Conservation (phyloP, 2,113 vertebrate genomes). For the Proteles cristata region DNA sequence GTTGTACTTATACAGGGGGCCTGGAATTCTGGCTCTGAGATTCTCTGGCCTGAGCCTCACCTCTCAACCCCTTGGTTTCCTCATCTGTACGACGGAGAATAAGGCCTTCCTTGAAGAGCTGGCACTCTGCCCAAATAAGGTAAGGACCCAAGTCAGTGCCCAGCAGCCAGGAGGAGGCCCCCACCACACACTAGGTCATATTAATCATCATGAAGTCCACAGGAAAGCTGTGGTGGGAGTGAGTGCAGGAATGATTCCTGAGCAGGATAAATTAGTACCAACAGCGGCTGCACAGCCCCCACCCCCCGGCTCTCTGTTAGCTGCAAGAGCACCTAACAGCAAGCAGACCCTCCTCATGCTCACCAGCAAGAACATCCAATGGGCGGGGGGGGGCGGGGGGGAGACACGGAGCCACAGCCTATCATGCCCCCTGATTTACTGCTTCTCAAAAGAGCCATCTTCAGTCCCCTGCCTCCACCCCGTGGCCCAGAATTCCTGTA, state of each 20-base stretch:
- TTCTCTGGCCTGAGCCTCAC: neutral
- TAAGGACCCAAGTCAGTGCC: too few relatives aligned
- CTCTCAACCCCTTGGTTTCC: neutral
- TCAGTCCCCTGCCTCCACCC: neutral
- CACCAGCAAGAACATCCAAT: neutral
- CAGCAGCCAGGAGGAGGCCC: neutral
- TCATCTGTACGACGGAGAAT: neutral
- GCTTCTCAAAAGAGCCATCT: neutral
- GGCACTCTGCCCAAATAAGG: neutral
- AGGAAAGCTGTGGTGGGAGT: neutral
- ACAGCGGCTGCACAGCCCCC: neutral
- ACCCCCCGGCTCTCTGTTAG: neutral
- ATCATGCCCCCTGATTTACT: neutral
- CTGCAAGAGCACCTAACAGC: too few relatives aligned
- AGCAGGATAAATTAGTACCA: neutral
- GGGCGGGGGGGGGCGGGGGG: too few relatives aligned
- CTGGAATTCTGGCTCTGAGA: neutral
- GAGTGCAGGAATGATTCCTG: neutral
- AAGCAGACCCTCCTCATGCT: neutral
- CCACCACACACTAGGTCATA: rapidly evolving
- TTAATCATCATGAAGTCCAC: neutral
- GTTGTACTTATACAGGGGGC: neutral
- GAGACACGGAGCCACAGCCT: neutral
- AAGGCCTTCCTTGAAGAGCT: neutral
- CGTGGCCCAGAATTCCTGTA: neutral